phyloP scores from a whole-genome alignment of 2,113 vertebrate genomes.

The Progne subis region DNA sequence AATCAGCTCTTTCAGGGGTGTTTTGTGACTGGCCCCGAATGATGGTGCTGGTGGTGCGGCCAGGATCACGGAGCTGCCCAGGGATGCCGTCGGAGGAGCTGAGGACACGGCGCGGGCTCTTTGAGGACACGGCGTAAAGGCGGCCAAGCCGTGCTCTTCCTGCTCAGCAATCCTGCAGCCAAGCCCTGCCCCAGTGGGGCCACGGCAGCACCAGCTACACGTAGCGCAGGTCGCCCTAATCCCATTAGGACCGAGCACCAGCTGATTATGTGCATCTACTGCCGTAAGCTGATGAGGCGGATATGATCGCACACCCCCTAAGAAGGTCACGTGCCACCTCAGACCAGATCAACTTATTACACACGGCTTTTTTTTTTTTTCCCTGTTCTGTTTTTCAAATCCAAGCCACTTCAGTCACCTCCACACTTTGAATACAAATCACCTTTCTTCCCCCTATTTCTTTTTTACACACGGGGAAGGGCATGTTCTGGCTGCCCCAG shows the following conservation, averaged over 20 bases:
- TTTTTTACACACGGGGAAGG: rapidly evolving
- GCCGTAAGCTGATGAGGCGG: neutral
- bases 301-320: neutral
- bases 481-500: rapidly evolving
- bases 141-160: neutral
- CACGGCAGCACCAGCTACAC: neutral
- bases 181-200: neutral
- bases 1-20: neutral
- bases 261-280: slow-evolving; percentile 45
- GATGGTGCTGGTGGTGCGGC: rapidly evolving
- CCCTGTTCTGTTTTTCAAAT: neutral
- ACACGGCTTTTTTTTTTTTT: neutral
- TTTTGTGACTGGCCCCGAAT: neutral
- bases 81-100: neutral
- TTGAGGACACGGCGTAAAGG: neutral
- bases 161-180: neutral
- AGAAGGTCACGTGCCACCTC: slow-evolving; percentile 16
- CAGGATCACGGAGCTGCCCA: neutral
- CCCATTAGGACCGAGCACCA: slow-evolving; percentile 18
- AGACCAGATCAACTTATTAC: neutral
- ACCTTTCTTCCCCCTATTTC: rapidly evolving
- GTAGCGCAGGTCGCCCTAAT: slow-evolving; percentile 31
- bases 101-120: neutral
- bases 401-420: neutral
- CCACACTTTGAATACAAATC: rapidly evolving